Evolutionary conservation across 1,140 invertebrate genomes (phyloP), one percentile per base, ranked within the genome.

Genomic region (Asobara japonica): DNA sequence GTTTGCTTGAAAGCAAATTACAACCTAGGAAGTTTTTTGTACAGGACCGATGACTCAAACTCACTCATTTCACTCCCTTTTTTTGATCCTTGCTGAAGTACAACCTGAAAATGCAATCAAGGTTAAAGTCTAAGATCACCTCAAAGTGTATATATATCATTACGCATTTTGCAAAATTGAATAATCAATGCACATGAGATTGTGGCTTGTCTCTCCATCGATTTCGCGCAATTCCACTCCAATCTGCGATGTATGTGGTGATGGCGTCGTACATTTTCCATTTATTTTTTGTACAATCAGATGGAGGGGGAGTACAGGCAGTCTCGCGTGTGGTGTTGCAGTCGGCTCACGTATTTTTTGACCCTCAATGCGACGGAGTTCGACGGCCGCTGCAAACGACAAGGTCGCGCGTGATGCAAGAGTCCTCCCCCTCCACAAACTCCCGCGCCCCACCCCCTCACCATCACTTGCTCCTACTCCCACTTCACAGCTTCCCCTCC

Each of bases 321-420:
- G 20, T 61, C 45, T 62, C 68, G 64, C 68, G 65, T 72, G 73
- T 70, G 65, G 65, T 72, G 38, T 45, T 61, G 69, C 60, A 75
- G 68, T 78, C 74, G 73, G 51, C 72, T 74, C 73, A 74, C 76
- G 72, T 76, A 78, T 77, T 80, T 79, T 80, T 77, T 78, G 76
- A 80, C 79, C 79, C 76, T 80, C 79, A 76, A 78, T 76, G 71
- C 74, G 76, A 72, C 66, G 69, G 77, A 78, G 79, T 80, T 80
- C 78, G 79, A 79, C 73, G 79, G 74, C 77, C 78, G 73, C 75
- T 64, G 64, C 72, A 73, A 73, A 65, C 38, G 73, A 74, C 79
- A 80, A 80, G 79, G 78, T 80, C 76, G 73, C 45, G 20, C 74
- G 71, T 76, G 74, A 78, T 76, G 77, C 77, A 76, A 78, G 77